Base-by-base conservation (phyloP, 2,797 vertebrate species). In the Vireo griseus region DNA sequence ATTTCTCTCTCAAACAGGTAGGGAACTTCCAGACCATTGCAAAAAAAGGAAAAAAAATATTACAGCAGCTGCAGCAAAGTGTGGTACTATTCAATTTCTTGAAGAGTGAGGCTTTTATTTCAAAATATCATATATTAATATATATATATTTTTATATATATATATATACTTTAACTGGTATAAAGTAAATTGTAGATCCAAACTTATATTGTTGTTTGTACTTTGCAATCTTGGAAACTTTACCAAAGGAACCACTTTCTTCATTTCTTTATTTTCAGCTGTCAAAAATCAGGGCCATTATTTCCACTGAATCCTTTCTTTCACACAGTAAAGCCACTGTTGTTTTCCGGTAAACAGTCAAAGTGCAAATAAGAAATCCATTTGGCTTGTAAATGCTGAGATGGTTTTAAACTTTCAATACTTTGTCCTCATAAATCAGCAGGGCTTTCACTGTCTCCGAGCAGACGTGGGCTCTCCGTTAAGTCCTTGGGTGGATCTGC, bases 401-500 rank as follows among this genome's bases (percentile, higher is more conserved):
- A 96, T 97, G 98, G 97, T 98, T 98, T 91, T 97, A 97, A 98
- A 98, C 97, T 98, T 98, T 94, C 96, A 95, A 96, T 95, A 97
- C 79, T 94, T 94, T 97, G 97, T 98, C 97, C 97, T 97, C 93
- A 67, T 73, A 82, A 91, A 86, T 94, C 96, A 95, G 95, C 86
- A 75, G 75, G 96, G 94, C 74, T 90, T 96, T 95, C 94, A 81
- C 71, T 96, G 91, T 54, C 84, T 94, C 89, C 88, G 4, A 96
- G 92, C 95, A 97, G 97, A 96, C 55, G 11, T 10, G 40, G 96
- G 94, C 33, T 50, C 97, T 98, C 98, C 97, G 98, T 99, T 99
- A 99, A 98, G 99, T 99, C 98, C 99, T 99, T 37, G 99, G 99
- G 97, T 99, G 98, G 98, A 99, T 99, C 99, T 99, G 98, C 95